phyloP scores from a whole-genome alignment of 1,140 invertebrate genomes.

The Wiebesia pumilae region DNA sequence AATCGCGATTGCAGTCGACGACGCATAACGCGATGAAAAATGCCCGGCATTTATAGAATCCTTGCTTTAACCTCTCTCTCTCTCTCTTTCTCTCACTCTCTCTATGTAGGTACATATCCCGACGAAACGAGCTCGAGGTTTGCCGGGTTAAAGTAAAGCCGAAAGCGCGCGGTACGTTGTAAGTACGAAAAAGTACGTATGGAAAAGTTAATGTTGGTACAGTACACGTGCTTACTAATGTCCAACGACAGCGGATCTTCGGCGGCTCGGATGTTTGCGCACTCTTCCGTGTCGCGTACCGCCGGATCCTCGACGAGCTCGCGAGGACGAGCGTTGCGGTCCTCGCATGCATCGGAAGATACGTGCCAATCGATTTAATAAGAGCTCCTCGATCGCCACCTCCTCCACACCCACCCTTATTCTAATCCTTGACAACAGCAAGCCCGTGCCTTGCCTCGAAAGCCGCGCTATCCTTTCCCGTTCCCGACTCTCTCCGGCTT shows the following conservation, averaged over 20 bases:
- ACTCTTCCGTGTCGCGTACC: too few species aligned
- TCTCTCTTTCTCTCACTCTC: too few species aligned
- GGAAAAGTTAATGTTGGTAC: not conserved
- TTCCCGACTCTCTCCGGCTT: too few species aligned
- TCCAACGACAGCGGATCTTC: not conserved
- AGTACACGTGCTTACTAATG: conserved; percentile 1
- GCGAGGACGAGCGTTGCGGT: not conserved
- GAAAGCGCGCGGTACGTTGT: not conserved
- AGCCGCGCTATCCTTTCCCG: not conserved
- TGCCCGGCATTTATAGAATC: too few species aligned
- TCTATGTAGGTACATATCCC: too few species aligned
- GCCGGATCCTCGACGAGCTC: too few species aligned
- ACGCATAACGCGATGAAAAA: not conserved
- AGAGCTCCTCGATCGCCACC: not conserved
- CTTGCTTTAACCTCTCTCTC: too few species aligned
- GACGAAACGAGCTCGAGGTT: not conserved
- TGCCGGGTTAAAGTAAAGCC: not conserved
- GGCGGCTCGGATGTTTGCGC: not conserved
- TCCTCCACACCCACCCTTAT: not conserved
- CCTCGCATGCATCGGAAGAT: not conserved
- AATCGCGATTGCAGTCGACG: not conserved
- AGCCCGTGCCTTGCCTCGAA: not conserved
- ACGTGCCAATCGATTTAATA: not conserved
- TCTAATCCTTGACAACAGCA: not conserved
- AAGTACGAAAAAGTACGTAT: not conserved